Percentiles rank a stretch among this genome's conserved stretches.
Conservation (phyloP, 2,113 vertebrate species). For the Alethe castanea region DNA sequence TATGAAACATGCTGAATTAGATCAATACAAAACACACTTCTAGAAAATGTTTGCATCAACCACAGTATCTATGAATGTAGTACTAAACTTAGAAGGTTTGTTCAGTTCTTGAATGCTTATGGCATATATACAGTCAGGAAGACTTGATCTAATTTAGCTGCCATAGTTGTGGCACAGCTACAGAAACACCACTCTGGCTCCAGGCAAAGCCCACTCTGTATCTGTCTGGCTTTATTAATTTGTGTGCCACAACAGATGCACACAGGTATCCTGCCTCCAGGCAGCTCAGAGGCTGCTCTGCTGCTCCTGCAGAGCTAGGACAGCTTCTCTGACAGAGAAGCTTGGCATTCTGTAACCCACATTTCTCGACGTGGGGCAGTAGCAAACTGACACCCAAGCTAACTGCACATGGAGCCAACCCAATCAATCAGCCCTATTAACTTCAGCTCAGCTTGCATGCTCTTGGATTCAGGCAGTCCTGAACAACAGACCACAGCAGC, state of each 20-base stretch:
- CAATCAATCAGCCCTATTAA: background rate
- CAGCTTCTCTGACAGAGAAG: background rate
- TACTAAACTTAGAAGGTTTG: background rate
- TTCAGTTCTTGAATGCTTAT: background rate
- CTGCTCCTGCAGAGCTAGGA: background rate
- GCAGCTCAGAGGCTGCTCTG: background rate
- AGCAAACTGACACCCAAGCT: background rate
- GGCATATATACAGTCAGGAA: background rate
- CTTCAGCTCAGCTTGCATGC: background rate
- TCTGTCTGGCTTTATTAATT: background rate
- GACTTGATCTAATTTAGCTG: background rate
- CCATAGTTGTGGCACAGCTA: background rate
- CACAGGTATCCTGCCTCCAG: background rate
- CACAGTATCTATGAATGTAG: background rate
- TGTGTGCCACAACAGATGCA: background rate
- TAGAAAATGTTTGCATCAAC: background rate
- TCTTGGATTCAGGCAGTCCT: background rate
- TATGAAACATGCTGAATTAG: background rate
- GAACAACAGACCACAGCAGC: background rate
- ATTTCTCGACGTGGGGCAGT: background rate
- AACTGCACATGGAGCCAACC: background rate
- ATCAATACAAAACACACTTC: background rate
- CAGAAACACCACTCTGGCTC: background rate
- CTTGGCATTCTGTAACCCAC: background rate
- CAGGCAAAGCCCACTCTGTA: background rate